Base-by-base conservation (phyloP, 2,797 vertebrate genomes). In the Smutsia gigantea region DNA sequence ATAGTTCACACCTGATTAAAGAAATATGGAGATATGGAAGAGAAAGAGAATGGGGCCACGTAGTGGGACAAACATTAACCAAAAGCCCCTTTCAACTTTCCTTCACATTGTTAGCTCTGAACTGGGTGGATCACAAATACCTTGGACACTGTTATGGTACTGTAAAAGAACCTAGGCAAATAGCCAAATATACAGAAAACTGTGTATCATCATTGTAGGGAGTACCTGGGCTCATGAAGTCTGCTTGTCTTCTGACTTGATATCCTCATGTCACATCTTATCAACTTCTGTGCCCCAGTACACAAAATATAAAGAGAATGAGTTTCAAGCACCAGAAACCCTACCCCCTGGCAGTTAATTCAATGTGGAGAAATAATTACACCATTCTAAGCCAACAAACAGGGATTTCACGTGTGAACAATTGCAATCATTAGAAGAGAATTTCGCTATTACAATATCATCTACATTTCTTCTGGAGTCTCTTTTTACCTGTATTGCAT, bases 251-350 rank as follows among this genome's bases (percentile, higher is more conserved):
- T 88, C 10, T 78, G 37, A 78, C 4, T 90, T 64, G 46, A 49
- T 72, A 46, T 72, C n/a, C 4, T 77, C 14, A 23, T 34, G 69
- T 93, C 14, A 82, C n/a, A 2, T 87, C 23, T 15, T 25, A 49
- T 78, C 77, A 72, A 78, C 77, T 83, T 82, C 31, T 53, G 5
- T 71, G 23, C 13, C 5, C 5, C 57, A 64, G 51, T n/a, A 68
- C n/a, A 87, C 61, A 51, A 82, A 82, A 78, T 31, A 87, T 31
- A 64, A 81, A 49, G 55, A 79, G 31, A 49, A 64, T 31, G 21
- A 77, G 7, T 78, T 87, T 63, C 64, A 46, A 71, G 13, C 12
- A 66, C 23, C 25, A 78, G 37, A 74, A 66, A 34, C 12, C 11
- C 49, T 49, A 57, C 82, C 21, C 82, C 9, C 4, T 15, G 61